Percentiles rank a stretch among this genome's conserved stretches.
Conservation (phyloP, 64 coral and sea anemone species). For the Cladopsammia gracilis region DNA sequence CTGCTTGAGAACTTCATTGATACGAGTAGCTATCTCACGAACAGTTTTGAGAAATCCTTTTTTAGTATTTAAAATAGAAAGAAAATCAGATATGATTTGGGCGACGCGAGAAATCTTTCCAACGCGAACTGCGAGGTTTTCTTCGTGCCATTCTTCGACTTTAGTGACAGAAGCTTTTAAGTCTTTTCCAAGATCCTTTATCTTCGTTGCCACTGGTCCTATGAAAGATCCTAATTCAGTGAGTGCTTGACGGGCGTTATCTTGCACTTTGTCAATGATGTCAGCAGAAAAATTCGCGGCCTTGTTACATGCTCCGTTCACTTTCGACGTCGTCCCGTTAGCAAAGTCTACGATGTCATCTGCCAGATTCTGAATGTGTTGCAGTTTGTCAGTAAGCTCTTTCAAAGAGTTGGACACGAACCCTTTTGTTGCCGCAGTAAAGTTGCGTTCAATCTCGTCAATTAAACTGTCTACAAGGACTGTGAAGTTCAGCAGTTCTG, state of each 20-base stretch:
- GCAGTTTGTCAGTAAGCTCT: constrained; percentile 60
- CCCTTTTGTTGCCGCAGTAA: constrained; percentile 55
- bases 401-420: constrained; percentile 82
- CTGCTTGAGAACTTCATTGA: constrained; percentile 74
- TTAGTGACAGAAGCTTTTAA: constrained; percentile 80
- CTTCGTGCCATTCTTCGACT: constrained; percentile 80
- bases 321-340: constrained; percentile 78
- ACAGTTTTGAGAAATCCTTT: constrained; percentile 78
- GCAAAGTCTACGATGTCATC: constrained; percentile 72
- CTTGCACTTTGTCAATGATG: constrained; percentile 84
- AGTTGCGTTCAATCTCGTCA: constrained; percentile 77
- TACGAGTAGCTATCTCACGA: constrained; percentile 66
- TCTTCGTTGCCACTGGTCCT: constrained; percentile 71
- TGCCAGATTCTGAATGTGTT: constrained; percentile 57
- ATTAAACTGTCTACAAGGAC: constrained; percentile 74
- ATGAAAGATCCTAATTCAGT: constrained; percentile 70
- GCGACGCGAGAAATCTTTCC: constrained; percentile 84
- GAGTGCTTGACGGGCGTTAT: constrained; percentile 59
- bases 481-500: constrained; percentile 71
- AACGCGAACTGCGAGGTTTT: constrained; percentile 71
- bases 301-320: constrained; percentile 73
- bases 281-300: constrained; percentile 72
- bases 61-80: constrained; percentile 82
- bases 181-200: constrained; percentile 55
- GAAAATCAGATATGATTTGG: constrained; percentile 64